These are phyloP conservation scores for Microhierax caerulescens DNA, from an alignment of 2,797 vertebrate genomes.

Conservation along the genomic window DNA sequence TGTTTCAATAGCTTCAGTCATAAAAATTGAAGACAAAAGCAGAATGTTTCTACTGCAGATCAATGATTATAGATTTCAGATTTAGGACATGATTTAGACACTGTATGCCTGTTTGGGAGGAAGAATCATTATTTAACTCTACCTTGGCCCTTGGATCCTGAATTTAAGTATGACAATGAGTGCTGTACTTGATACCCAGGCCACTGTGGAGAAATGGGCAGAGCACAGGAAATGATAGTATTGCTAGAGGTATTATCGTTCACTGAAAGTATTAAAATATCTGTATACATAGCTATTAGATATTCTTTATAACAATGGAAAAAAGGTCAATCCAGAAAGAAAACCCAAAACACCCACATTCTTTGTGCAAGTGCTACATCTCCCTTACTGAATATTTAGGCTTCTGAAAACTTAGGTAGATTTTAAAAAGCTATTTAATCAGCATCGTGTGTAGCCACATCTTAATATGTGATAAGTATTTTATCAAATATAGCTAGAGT, in stretches of 20 bases:
- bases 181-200: not conserved
- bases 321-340: not conserved
- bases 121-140: not conserved
- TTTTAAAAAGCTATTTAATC: not conserved
- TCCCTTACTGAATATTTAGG: not conserved
- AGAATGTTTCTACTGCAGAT: not conserved
- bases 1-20: not conserved
- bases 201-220: not conserved
- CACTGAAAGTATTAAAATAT: not conserved
- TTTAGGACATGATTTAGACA: not conserved
- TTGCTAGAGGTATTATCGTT: not conserved
- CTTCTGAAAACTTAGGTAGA: not conserved
- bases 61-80: not conserved
- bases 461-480: not conserved
- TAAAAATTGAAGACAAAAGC: not conserved
- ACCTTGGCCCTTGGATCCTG: not conserved
- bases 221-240: not conserved
- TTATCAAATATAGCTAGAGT: not conserved
- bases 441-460: not conserved
- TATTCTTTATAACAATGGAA: not conserved
- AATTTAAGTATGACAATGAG: not conserved
- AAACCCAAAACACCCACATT: fast-evolving
- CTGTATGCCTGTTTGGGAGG: not conserved
- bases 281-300: not conserved
- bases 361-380: not conserved